phyloP scores from a whole-genome alignment of 2,797 vertebrate genomes.

The Pangasius macronema region DNA sequence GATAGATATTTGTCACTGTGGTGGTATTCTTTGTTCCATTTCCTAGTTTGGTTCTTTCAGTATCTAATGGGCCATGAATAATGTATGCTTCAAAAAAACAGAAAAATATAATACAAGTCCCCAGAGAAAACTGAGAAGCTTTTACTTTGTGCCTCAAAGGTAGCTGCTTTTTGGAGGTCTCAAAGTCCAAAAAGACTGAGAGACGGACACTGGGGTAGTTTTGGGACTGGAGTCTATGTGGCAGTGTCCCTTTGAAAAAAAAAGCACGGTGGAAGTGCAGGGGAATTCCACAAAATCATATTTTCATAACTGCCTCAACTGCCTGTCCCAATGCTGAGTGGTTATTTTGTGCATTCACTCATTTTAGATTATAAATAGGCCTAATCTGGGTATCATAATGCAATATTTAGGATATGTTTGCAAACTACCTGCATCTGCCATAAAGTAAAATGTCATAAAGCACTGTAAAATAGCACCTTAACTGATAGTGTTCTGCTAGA shows the following conservation, averaged over 20 bases:
- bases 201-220: no score
- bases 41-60: neutral
- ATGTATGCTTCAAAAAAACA: neutral
- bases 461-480: neutral
- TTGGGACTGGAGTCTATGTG: no score
- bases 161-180: neutral
- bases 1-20: no score
- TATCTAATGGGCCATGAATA: neutral
- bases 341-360: neutral
- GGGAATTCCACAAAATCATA: neutral
- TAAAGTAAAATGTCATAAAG: neutral
- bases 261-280: neutral
- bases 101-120: neutral
- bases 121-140: neutral
- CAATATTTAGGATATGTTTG: no score
- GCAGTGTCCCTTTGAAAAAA: no score
- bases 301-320: slow-evolving; percentile 7
- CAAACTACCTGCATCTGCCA: neutral
- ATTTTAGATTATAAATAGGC: neutral
- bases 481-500: neutral
- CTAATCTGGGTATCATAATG: neutral
- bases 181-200: no score
- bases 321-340: neutral
- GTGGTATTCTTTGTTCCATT: neutral
- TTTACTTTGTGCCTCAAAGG: neutral